These are phyloP conservation scores for Urosaurus nigricauda DNA, from an alignment of 2,797 vertebrate genomes.

Conservation along the genomic window DNA sequence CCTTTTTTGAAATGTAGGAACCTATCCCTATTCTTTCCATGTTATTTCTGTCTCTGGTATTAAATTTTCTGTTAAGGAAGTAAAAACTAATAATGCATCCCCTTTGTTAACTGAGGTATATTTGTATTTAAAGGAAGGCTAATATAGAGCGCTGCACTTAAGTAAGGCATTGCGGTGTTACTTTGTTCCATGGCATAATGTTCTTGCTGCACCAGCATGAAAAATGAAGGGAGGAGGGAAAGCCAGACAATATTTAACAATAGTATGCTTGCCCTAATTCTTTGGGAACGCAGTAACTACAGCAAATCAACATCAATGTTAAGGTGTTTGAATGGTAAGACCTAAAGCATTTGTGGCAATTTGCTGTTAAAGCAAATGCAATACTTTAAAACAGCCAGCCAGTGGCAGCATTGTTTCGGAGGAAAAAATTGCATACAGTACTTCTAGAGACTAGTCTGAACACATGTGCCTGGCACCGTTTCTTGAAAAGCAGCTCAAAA, in stretches of 20 bases:
- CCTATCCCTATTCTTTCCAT: too few relatives aligned
- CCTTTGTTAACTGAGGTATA: too few relatives aligned
- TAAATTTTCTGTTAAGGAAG: too few relatives aligned
- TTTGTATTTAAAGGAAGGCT: too few relatives aligned
- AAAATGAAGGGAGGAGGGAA: too few relatives aligned
- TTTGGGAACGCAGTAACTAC: not conserved
- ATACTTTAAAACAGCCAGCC: slow-evolving; percentile 76
- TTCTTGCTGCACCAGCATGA: not conserved
- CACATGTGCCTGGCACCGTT: fast-evolving
- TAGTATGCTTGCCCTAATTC: too few relatives aligned
- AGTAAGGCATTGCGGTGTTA: not conserved
- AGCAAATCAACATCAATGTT: fast-evolving
- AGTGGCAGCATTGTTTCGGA: slow-evolving; percentile 88
- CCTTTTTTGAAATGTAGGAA: too few relatives aligned
- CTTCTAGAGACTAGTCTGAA: not conserved
- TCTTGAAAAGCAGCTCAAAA: slow-evolving; percentile 13
- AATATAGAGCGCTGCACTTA: not conserved
- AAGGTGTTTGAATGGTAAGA: not conserved
- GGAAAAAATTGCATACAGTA: slow-evolving; percentile 56
- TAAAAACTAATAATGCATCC: too few relatives aligned
- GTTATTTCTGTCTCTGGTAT: too few relatives aligned
- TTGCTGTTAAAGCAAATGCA: slow-evolving; percentile 48
- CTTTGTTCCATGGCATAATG: not conserved
- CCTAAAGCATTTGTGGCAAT: too few relatives aligned
- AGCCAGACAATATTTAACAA: too few relatives aligned